Percentiles rank a stretch among this genome's conserved stretches.
Conservation (phyloP, 1,140 invertebrate genomes). For the Drosophila baimaii region DNA sequence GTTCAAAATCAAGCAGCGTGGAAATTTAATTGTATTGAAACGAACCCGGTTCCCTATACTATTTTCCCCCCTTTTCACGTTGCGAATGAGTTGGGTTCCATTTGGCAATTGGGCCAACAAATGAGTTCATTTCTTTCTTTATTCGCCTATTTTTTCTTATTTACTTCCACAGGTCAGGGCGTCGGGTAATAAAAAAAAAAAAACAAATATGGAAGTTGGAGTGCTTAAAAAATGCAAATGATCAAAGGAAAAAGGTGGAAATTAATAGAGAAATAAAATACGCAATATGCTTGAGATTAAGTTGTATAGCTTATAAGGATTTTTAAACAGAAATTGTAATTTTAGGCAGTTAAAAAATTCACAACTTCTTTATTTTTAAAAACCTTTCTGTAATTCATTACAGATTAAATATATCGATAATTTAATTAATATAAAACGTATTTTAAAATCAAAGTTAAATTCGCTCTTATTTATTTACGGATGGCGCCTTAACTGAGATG, state of each 20-base stretch:
- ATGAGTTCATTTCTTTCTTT: conserved; percentile 41
- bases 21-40: conserved; percentile 81
- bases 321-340: background rate
- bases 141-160: conserved; percentile 7
- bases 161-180: conserved; percentile 24
- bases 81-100: conserved; percentile 47
- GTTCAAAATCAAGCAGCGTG: conserved; percentile 81
- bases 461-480: no score
- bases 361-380: background rate
- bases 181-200: conserved; percentile 15
- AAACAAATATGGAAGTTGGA: conserved; percentile 28
- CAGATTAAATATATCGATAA: background rate
- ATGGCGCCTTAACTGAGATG: no score
- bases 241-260: conserved; percentile 15
- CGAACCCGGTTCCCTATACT: conserved; percentile 10
- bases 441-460: no score
- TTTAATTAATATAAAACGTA: background rate
- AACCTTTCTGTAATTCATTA: background rate
- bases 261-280: conserved; percentile 7
- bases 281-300: background rate
- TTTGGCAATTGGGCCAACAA: conserved; percentile 55
- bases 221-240: conserved; percentile 32
- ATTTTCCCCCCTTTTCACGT: conserved; percentile 1
- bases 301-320: background rate
- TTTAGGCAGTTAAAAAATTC: background rate